Evolutionary conservation across 2,888 invertebrate genomes (phyloP), one percentile per base, ranked within the genome.

Genomic region (Scaptomyza cyrtandrae): DNA sequence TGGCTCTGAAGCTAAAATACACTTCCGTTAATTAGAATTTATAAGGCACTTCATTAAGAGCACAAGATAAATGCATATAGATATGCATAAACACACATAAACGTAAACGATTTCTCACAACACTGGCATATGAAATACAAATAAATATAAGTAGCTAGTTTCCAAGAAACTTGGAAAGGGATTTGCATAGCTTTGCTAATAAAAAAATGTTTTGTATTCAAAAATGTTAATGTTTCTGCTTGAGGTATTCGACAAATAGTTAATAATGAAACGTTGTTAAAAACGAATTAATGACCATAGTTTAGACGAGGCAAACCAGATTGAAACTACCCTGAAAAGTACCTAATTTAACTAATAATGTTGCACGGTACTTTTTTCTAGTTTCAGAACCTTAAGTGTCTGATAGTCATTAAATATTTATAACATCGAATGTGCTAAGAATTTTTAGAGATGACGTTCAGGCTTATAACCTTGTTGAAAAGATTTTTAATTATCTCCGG

Each of bases 11-110:
- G 41, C 49, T 14, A 1, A n/a, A 44, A 63, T 53, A 79, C 63
- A 78, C 78, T 85, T 82, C 71, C 67, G 71, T 71, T 82, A 71
- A 85, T 85, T 85, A 64, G 55, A 56, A 68, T 67, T 69, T 64
- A 82, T 75, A 67, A 64, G 62, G 71, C 63, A 60, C 65, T 82
- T 65, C 41, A 79, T 85, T 64, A 39, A 14, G 10, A 6, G 19
- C 11, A 39, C 29, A 31, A 44, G 44, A 62, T 31, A 37, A 31
- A 14, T 31, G 10, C 11, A 14, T 7, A 33, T 29, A 44, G 29
- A 49, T 61, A 37, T 61, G 31, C 13, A 11, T 16, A 11, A 3
- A 29, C 44, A 37, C 45, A 19, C 13, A 11, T 16, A 11, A 3
- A 29, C 44, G 9, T n/a, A 14, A 9, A 35, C 19, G 13, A 45